These are phyloP conservation scores for Hypena proboscidalis DNA, from an alignment of 2,888 invertebrate species.

Conservation along the genomic window DNA sequence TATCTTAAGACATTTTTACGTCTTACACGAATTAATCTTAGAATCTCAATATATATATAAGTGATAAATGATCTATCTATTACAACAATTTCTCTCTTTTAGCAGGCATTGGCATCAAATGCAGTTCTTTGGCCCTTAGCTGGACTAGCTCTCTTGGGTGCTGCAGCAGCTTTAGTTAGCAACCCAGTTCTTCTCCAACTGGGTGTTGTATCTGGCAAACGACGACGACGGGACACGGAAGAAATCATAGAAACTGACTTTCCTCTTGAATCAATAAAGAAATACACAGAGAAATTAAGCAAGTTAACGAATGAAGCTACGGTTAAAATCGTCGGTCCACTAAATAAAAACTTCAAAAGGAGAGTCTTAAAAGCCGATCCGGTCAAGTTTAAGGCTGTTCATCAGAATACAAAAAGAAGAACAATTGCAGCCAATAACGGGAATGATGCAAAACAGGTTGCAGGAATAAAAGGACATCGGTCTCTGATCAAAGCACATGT, in stretches of 20 bases:
- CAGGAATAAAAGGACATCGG: slow-evolving; percentile 11
- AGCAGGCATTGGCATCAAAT: slow-evolving; percentile 86
- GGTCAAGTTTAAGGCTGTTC: slow-evolving; percentile 8
- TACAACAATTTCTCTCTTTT: slow-evolving; percentile 14
- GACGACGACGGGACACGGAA: slow-evolving; percentile 79
- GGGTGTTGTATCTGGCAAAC: slow-evolving; percentile 88
- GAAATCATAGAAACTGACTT: slow-evolving; percentile 47
- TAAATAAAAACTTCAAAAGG: slow-evolving; percentile 27
- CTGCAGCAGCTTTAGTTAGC: slow-evolving; percentile 91
- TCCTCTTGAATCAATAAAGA: slow-evolving; percentile 31
- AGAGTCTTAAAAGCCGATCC: slow-evolving; percentile 26
- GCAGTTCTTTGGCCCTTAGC: slow-evolving; percentile 89
- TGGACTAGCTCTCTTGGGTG: slow-evolving; percentile 92
- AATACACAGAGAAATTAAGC: slow-evolving; percentile 29
- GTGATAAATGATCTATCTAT: no score
- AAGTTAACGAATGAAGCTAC: slow-evolving; percentile 7
- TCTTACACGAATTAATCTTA: no score
- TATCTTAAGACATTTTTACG: background rate
- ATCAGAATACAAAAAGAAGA: slow-evolving; percentile 30
- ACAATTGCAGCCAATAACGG: slow-evolving; percentile 21
- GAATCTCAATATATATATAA: no score
- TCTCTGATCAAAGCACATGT: slow-evolving; percentile 30
- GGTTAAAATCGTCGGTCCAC: slow-evolving; percentile 19
- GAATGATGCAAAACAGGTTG: slow-evolving; percentile 20
- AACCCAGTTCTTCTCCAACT: slow-evolving; percentile 92